Evolutionary conservation across 30 jellyfish, hydroid and myxozoan genomes (phyloP), one percentile per base, ranked within the genome.

Genomic region (Chrysaora quinquecirrha): DNA sequence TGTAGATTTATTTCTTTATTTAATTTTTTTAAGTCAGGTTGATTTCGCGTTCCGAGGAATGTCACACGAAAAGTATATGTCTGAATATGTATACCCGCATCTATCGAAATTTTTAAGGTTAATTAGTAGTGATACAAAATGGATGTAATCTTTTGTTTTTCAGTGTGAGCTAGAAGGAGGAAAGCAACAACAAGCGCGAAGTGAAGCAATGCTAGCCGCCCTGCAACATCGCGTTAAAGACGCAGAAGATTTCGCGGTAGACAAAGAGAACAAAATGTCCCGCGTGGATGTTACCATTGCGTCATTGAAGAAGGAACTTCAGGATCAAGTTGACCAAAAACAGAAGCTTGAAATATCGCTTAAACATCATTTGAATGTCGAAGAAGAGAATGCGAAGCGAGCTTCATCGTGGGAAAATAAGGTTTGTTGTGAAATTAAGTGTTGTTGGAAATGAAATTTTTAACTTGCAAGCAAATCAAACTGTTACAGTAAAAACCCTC

Each of bases 241-340:
- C 77, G 96, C 96, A 1, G 96, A 88, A 50, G 96, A 80, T 23
- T 72, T 80, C 23, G 89, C 93, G 30, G 75, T 56, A 9, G 93
- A 73, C 33, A 78, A 79, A 30, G 95, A 85, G 48, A 69, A 85
- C 60, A 76, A 75, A 48, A 85, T 85, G 89, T 73, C 89, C 0
- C 82, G 89, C 1, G 87, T 76, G 10, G 95, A 85, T 66, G 71
- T 76, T 11, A 85, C 95, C 0, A 47, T 85, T 3, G 52, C 69
- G 19, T 85, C 95, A 1, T 74, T 85, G 76, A 85, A 76, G 38
- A 85, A 85, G 34, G 95, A 85, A 52, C 80, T 85, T 2, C 95
- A 85, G 48, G 38, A 32, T 9, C 95, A 73, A 60, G 34, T 71
- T 34, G 96, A 80, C 58, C 77, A 72, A 66, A 71, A 49, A 22